Base-by-base conservation (phyloP, 2,797 vertebrate species). In the Mionectes olivaceus region DNA sequence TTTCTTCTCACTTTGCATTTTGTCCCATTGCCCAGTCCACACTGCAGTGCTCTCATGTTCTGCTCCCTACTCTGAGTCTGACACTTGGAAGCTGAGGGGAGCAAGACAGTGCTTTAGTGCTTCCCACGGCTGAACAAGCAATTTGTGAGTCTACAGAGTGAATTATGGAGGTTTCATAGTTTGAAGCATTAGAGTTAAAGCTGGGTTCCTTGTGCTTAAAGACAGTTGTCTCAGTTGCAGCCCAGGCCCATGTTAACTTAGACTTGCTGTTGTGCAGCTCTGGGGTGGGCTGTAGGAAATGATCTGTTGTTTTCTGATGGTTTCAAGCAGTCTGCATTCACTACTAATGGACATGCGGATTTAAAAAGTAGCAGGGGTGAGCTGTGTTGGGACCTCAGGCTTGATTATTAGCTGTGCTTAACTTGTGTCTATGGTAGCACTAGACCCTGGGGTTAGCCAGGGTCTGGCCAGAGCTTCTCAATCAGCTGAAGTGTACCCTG, bases 1-100 rank as follows among this genome's bases (percentile, higher is more conserved):
- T 70, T 91, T 91, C 46, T 80, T 74, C 70, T 90, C 32, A 15
- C 56, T 92, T 89, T 88, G 19, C 55, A 7, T 94, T 87, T 92
- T 83, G 33, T 87, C 28, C 64, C 41, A 7, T 68, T 71, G 59
- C n/a, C 28, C 35, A n/a, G 6, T 49, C 44, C 24, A 15, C 35
- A 5, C 16, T 1, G 0, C 6, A 19, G 15, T 19, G 49, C 13
- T 84, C 27, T 30, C 21, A 2, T 37, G 23, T 46, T 92, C 50
- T 75, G 15, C 32, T 89, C 11, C 22, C 25, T 68, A 4, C 22
- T 76, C 35, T 47, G 50, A 65, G 27, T 55, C 55, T 83, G 67
- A 30, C 7, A 43, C 33, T n/a, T 16, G 44, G 63, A 76, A 65
- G 52, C n/a, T 49, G 52, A 43, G 59, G 75, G 9, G 33, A 7